Evolutionary conservation across 2,797 vertebrate species (phyloP).

Genomic region (Ammospiza maritima): DNA sequence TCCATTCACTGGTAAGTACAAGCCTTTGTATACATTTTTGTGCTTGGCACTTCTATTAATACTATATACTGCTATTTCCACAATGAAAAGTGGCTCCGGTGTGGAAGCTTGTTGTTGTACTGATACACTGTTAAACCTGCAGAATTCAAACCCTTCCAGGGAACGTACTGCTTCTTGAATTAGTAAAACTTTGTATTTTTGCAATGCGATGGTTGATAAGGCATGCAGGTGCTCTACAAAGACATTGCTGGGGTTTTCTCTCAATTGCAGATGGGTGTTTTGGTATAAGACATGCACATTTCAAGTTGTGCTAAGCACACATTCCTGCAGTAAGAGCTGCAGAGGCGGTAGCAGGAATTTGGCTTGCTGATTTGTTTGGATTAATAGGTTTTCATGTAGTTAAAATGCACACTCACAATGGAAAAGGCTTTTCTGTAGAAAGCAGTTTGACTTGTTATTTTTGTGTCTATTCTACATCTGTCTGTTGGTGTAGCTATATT

Average conservation of each 20-base stretch:
- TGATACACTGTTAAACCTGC: not conserved
- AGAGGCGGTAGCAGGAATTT: slow-evolving; percentile 57
- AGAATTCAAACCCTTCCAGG: not conserved
- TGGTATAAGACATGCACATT: not conserved
- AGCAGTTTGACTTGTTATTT: slow-evolving; percentile 21
- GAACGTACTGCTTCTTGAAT: not conserved
- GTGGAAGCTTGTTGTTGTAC: not conserved
- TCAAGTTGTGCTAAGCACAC: slow-evolving; percentile 29
- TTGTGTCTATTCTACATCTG: not conserved
- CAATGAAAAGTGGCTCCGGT: not conserved
- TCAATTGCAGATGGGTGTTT: slow-evolving; percentile 31
- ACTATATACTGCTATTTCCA: not conserved
- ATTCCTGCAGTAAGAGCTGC: slow-evolving; percentile 32
- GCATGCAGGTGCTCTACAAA: not conserved
- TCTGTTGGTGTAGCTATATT: not conserved
- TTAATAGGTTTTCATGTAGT: slow-evolving; percentile 38
- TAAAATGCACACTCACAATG: slow-evolving; percentile 22
- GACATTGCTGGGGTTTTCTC: not conserved
- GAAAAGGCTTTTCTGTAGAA: slow-evolving; percentile 6
- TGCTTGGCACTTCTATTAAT: not conserved
- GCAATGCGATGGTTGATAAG: not conserved
- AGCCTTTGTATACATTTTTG: not conserved
- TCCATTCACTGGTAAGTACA: not conserved
- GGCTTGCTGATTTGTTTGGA: slow-evolving; percentile 54
- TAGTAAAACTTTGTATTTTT: not conserved